Conservation (phyloP, 2,888 invertebrate species). For the Lepidochrysops patricia region DNA sequence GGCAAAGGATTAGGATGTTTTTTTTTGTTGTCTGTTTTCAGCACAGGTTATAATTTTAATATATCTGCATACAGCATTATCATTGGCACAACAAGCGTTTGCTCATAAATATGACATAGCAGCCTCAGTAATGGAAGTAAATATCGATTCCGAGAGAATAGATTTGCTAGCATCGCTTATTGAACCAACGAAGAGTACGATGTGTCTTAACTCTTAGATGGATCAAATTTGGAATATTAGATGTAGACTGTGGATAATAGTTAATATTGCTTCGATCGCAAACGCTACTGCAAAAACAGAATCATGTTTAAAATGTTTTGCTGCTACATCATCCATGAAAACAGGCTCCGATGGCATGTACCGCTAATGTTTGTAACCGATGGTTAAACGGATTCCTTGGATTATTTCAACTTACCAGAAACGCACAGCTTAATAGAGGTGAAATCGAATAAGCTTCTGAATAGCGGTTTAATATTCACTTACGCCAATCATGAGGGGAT, state of each 20-base stretch:
- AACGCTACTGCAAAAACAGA: background rate
- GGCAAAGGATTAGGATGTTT: slow-evolving; percentile 7
- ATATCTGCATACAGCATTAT: background rate
- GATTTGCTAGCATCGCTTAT: slow-evolving; percentile 3
- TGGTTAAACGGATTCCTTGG: slow-evolving; percentile 1
- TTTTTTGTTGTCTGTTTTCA: slow-evolving; percentile 6
- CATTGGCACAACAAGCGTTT: background rate
- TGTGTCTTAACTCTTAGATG: background rate
- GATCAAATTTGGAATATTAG: background rate
- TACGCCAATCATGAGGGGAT: slow-evolving; percentile 8
- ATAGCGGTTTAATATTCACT: background rate
- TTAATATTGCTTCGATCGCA: slow-evolving; percentile 9
- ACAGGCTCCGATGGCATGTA: slow-evolving; percentile 3
- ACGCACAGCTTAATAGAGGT: slow-evolving; percentile 13
- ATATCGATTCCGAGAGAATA: background rate
- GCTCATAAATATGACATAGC: background rate
- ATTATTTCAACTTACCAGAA: slow-evolving; percentile 1
- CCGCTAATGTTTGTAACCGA: slow-evolving; percentile 3
- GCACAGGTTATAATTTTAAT: slow-evolving; percentile 10
- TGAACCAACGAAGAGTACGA: background rate
- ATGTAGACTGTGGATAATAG: slow-evolving; percentile 7
- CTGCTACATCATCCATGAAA: slow-evolving; percentile 10
- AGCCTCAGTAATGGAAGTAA: background rate
- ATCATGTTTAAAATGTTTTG: slow-evolving; percentile 5
- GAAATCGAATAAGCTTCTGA: slow-evolving; percentile 8